Percentiles rank a stretch among this genome's conserved stretches.
Conservation (phyloP, 2,797 vertebrate genomes). For the Merluccius polli region DNA sequence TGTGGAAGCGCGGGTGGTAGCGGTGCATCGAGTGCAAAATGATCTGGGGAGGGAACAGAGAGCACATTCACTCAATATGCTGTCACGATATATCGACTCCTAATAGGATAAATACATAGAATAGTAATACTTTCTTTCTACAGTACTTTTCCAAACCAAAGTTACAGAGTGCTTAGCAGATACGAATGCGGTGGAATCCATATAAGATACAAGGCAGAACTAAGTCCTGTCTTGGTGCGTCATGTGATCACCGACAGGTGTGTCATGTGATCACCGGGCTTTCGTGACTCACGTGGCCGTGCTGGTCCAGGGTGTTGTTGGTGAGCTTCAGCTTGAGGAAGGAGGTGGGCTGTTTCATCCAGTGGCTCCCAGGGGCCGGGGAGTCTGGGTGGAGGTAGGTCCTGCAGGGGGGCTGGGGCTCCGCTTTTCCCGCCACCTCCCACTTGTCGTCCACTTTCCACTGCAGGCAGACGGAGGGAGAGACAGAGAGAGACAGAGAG, state of each 20-base stretch:
- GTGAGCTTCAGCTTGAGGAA: constrained; percentile 94
- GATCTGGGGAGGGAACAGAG: constrained; percentile 64
- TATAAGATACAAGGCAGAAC: too few species aligned
- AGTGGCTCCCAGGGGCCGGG: constrained; percentile 86
- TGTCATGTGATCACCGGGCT: too few species aligned
- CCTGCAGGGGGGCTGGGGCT: constrained; percentile 87
- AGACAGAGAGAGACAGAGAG: too few species aligned
- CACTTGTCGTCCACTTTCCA: constrained; percentile 91
- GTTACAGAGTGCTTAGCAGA: neutral
- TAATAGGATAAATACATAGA: neutral
- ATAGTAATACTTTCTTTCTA: too few species aligned
- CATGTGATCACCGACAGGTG: neutral
- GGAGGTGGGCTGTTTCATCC: constrained; percentile 88
- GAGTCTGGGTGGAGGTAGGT: constrained; percentile 90
- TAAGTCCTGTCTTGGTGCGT: too few species aligned
- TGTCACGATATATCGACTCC: neutral
- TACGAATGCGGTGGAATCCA: too few species aligned
- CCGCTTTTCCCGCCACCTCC: constrained; percentile 91
- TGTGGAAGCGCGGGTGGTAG: constrained; percentile 89
- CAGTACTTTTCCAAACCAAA: too few species aligned
- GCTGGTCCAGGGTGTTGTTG: constrained; percentile 90
- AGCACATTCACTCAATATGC: neutral
- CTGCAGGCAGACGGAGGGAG: constrained; percentile 58
- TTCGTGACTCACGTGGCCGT: constrained; percentile 78
- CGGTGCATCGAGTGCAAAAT: constrained; percentile 93